Evolutionary conservation across 2,113 vertebrate species (phyloP), one percentile per base, ranked within the genome.

Genomic region (Lagopus muta): DNA sequence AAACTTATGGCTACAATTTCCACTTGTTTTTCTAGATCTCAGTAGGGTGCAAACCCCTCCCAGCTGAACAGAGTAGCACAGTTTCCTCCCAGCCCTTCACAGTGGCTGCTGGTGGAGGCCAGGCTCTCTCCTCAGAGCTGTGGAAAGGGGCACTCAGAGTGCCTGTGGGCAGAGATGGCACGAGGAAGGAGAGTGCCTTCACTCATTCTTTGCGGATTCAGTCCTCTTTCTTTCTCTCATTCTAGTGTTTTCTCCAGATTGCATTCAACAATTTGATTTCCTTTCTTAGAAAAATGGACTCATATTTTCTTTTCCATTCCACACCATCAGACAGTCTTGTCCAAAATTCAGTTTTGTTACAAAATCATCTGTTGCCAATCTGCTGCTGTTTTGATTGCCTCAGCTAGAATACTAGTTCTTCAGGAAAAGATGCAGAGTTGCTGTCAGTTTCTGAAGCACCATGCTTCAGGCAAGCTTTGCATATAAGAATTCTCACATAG

Each of bases 21-120:
- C 87, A 95, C 90, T 98, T 98, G 74, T 92, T 97, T 97, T 97
- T 97, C 95, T 94, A 93, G 64, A 95, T 95, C 92, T 96, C 62
- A 69, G 76, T 24, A 85, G 74, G 86, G 82, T 93, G 94, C 57
- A 78, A 82, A 83, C 43, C 17, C 52, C 65, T 97, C 79, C 86
- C 89, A 88, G 82, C 66, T 34, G 94, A 97, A 95, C 76, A 93
- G 92, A 93, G 45, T 52, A 77, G 84, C 79, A 86, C 55, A 93
- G 90, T 95, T 90, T 90, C 55, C 87, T 90, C 65, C 73, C 67
- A 79, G 13, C 13, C 32, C n/a, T 24, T 77, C 57, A 57, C 54
- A 67, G 60, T 27, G 25, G 50, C 34, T 74, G 74, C 81, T 87
- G 28, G 43, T 77, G 60, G 73, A 94, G 69, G 52, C 79, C 11